phyloP scores from a whole-genome alignment of 2,888 invertebrate genomes.

The Thereva unica region DNA sequence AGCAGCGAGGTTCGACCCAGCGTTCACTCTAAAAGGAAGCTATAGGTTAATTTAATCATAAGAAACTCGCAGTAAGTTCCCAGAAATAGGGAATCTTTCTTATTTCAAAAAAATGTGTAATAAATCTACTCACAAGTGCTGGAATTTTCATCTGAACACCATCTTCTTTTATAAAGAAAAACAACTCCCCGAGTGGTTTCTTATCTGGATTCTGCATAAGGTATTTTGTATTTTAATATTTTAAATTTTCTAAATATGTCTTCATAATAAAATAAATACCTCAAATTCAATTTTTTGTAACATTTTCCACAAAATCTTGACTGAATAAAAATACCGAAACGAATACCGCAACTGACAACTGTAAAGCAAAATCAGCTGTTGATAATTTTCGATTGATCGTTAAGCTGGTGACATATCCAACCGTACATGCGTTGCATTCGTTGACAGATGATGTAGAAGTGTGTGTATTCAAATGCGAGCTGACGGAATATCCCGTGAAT shows the following conservation, averaged over 20 bases:
- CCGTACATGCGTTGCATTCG: no score
- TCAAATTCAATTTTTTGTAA: conserved; percentile 33
- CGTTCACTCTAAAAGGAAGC: conserved; percentile 43
- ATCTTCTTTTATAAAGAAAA: conserved; percentile 58
- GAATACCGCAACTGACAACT: no score
- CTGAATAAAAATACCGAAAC: no score
- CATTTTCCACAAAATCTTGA: not conserved
- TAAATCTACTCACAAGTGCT: conserved; percentile 64
- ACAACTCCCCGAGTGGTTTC: conserved; percentile 62
- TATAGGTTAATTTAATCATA: not conserved
- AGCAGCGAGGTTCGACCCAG: conserved; percentile 64
- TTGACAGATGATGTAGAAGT: no score
- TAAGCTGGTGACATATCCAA: no score
- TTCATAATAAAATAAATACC: conserved; percentile 13
- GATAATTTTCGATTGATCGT: no score
- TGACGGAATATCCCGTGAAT: no score
- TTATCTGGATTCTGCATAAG: conserved; percentile 64
- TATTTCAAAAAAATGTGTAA: not conserved
- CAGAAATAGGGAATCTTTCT: conserved; percentile 4
- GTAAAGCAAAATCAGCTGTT: no score
- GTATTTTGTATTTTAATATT: not conserved
- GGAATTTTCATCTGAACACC: conserved; percentile 63
- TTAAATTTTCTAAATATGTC: not conserved
- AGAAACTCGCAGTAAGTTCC: not conserved
- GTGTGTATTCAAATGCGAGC: no score